Base-by-base conservation (phyloP, 2,797 vertebrate species). In the Sebastes flavidus region DNA sequence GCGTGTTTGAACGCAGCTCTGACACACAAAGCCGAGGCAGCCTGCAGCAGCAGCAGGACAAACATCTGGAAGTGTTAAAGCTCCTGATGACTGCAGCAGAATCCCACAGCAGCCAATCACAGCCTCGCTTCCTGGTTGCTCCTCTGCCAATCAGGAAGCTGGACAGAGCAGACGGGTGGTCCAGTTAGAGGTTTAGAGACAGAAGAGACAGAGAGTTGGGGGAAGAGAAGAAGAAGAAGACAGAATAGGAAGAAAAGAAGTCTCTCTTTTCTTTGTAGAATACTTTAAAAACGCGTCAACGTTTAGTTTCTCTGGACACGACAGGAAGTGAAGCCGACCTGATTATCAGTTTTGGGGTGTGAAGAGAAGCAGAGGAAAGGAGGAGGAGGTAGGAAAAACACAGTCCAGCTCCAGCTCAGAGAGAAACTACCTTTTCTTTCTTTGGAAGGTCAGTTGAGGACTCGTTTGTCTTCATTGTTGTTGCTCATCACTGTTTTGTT, bases 61-160 rank as follows among this genome's bases (percentile, higher is more conserved):
- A 89, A 93, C 93, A 94, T 94, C 93, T 94, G 94, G 93, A 92
- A 93, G 78, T 82, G 77, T 73, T 93, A 83, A 92, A 89, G 38
- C 66, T 49, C 78, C 76, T 58, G 88, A 91, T 89, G 92, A 92
- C 88, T 89, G 13, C 83, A 84, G 89, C 90, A 94, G 89, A 89
- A 90, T 72, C 73, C 2, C 12, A 0, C 77, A 0, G 74, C 78
- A 46, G 87, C 94, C 90, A 94, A 92, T 92, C 72, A 8, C 66
- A 34, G 66, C 78, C 10, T 14, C 52, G 4, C 88, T 90, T 92
- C 89, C 88, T 71, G 73, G 34, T 24, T 13, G 69, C 67, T 52
- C 13, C 36, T 58, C 82, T 0, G 67, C 92, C 92, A 87, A 89
- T 92, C 83, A 22, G 72, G 27, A 58, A n/a, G 78, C 81, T 2